Conservation (phyloP, 2,797 vertebrate species). For the Propithecus deckenii region DNA sequence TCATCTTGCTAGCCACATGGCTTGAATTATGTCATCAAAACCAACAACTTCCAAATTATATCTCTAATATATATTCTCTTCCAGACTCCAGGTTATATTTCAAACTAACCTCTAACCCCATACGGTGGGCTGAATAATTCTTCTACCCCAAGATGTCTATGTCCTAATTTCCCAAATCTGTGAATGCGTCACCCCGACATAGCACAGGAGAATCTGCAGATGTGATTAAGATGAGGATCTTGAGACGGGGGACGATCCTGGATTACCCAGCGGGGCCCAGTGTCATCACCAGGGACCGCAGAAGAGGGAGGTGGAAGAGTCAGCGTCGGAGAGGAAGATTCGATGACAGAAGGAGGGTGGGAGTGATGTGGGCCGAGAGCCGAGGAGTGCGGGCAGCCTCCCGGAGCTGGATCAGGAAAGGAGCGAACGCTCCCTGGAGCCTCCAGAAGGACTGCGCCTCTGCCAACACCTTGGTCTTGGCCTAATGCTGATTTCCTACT, state of each 20-base stretch:
- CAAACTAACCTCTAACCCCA: background rate
- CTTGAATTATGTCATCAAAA: background rate
- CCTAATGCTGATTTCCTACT: background rate
- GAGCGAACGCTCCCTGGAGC: background rate
- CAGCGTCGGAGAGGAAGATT: background rate
- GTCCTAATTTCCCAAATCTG: background rate
- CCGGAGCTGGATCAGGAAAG: background rate
- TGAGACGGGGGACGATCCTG: background rate
- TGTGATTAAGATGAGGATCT: background rate
- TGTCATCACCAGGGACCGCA: no score
- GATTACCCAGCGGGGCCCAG: background rate
- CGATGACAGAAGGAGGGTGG: background rate
- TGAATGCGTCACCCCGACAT: background rate
- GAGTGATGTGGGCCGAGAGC: background rate
- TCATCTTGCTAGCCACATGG: background rate
- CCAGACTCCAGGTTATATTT: background rate
- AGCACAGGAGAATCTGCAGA: background rate
- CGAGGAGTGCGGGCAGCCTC: background rate
- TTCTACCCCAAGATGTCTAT: background rate
- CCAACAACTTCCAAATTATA: background rate
- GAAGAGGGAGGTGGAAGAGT: background rate
- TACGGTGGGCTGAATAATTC: background rate
- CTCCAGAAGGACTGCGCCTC: background rate
- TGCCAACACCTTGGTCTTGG: background rate
- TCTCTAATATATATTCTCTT: background rate